A percentile compares a stretch with the other conserved stretches of the same genome.
phyloP scores from a whole-genome alignment of 1,140 invertebrate genomes.

The Elysia chlorotica region DNA sequence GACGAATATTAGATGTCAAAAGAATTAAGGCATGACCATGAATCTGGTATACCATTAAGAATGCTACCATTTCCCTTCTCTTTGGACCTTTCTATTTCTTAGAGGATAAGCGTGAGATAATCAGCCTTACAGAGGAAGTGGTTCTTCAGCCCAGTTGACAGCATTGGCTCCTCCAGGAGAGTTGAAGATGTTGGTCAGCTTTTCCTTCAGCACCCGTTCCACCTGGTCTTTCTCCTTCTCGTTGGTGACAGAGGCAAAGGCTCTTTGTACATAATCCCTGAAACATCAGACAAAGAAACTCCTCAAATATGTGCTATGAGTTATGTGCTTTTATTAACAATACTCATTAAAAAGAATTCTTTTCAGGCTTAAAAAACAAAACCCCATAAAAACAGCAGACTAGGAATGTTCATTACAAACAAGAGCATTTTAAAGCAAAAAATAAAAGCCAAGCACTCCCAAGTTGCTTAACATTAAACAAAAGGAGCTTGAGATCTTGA shows the following conservation, averaged over 20 bases:
- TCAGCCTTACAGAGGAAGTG: conserved; percentile 73
- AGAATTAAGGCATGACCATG: too few relatives aligned
- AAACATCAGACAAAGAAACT: conserved; percentile 40
- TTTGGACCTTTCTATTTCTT: too few relatives aligned
- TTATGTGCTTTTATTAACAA: not conserved
- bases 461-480: not conserved
- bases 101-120: too few relatives aligned
- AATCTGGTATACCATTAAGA: too few relatives aligned
- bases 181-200: conserved; percentile 81
- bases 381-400: not conserved
- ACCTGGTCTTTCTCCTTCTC: conserved; percentile 90
- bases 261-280: conserved; percentile 83
- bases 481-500: too few relatives aligned
- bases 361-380: not conserved
- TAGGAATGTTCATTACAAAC: not conserved
- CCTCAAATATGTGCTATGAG: not conserved
- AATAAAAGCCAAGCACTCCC: not conserved
- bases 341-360: not conserved
- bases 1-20: too few relatives aligned
- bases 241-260: conserved; percentile 87
- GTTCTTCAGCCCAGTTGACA: conserved; percentile 90
- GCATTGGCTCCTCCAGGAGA: conserved; percentile 42
- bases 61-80: too few relatives aligned
- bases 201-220: conserved; percentile 89
- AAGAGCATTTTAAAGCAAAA: too few relatives aligned